These are phyloP conservation scores for Zophobas atratus DNA, from an alignment of 1,140 invertebrate species.

Conservation along the genomic window DNA sequence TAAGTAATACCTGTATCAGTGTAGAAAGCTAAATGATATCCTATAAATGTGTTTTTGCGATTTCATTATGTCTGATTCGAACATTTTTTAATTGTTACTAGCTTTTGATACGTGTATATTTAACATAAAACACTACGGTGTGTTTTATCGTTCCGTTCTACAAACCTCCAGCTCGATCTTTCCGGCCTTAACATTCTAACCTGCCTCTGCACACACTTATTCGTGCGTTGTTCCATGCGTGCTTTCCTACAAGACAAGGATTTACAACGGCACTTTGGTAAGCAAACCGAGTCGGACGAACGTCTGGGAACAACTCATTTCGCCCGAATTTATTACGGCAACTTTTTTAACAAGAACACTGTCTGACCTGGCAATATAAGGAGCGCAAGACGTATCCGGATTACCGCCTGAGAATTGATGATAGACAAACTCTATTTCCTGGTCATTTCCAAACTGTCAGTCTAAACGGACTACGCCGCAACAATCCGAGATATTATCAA, in stretches of 20 bases:
- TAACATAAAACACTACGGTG: no score
- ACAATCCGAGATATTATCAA: slow-evolving; percentile 50
- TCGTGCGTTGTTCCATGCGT: slow-evolving; percentile 7
- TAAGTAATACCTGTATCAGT: no score
- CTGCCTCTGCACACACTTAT: neutral
- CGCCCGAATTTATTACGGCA: slow-evolving; percentile 20
- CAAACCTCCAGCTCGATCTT: no score
- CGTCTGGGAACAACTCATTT: slow-evolving; percentile 33
- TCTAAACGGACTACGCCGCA: slow-evolving; percentile 29
- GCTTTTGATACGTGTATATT: no score
- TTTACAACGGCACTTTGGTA: slow-evolving; percentile 22
- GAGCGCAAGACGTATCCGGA: slow-evolving; percentile 41
- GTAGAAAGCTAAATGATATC: no score
- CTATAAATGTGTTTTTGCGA: no score
- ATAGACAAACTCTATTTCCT: slow-evolving; percentile 57
- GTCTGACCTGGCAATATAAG: slow-evolving; percentile 24
- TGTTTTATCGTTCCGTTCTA: no score
- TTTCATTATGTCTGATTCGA: no score
- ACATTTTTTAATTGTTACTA: no score
- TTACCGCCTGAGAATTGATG: slow-evolving; percentile 53
- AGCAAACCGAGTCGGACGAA: slow-evolving; percentile 29
- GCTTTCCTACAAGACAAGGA: neutral
- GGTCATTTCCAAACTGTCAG: slow-evolving; percentile 53
- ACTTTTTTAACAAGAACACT: slow-evolving; percentile 31
- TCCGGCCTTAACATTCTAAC: no score